These are phyloP conservation scores for Caracal caracal DNA, from an alignment of 2,113 vertebrate genomes.

Conservation along the genomic window DNA sequence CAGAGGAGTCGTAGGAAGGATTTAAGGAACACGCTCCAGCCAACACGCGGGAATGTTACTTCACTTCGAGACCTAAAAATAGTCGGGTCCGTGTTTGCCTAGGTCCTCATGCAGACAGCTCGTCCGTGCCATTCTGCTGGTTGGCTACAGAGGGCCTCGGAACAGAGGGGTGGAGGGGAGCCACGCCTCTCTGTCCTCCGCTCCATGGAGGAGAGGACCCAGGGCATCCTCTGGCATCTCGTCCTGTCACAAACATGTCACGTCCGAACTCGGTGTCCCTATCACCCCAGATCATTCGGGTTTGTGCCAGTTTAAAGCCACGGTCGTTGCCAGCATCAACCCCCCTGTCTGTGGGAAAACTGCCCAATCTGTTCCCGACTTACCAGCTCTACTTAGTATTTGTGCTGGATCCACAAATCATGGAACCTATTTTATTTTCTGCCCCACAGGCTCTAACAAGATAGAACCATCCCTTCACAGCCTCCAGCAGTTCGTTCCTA, in stretches of 20 bases:
- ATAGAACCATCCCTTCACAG: slow-evolving; percentile 67
- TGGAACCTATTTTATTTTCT: not conserved
- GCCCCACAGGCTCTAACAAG: slow-evolving; percentile 74
- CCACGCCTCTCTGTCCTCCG: not conserved
- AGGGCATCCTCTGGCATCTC: no score
- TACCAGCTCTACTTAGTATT: rapidly evolving
- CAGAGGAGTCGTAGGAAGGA: not conserved
- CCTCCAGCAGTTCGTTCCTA: slow-evolving; percentile 84
- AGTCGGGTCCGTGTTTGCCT: not conserved
- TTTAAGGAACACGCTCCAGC: not conserved
- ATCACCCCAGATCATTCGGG: not conserved
- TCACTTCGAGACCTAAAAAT: slow-evolving; percentile 64
- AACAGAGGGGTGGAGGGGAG: not conserved
- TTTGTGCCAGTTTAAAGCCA: not conserved
- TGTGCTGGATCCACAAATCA: not conserved
- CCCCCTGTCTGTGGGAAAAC: not conserved
- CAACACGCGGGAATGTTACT: not conserved
- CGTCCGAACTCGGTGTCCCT: no score
- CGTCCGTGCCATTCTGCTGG: not conserved
- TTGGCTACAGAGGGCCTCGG: no score
- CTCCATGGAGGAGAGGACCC: no score
- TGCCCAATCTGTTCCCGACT: not conserved
- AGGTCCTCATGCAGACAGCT: not conserved
- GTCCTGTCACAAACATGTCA: not conserved
- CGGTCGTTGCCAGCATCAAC: rapidly evolving